phyloP scores from a whole-genome alignment of 1,140 invertebrate genomes.

The Tetramorium simillimum region DNA sequence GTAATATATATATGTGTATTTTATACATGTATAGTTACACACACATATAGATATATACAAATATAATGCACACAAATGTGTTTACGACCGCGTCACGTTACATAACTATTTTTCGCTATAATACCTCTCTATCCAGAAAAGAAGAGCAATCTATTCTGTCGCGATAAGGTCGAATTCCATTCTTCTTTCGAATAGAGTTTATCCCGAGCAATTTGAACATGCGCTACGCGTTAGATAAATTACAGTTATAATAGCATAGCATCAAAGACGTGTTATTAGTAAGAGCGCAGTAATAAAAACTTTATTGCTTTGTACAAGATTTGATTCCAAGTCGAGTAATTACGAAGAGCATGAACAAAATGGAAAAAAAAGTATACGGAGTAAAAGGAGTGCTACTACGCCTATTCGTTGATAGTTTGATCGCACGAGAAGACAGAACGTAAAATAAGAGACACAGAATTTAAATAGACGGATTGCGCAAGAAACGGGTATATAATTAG shows the following conservation, averaged over 20 bases:
- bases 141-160: neutral
- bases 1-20: neutral
- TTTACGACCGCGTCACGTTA: constrained; percentile 2
- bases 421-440: neutral
- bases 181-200: neutral
- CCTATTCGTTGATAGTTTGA: neutral
- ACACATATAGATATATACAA: no score
- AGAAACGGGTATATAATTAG: neutral
- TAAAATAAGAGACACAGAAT: neutral
- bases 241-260: neutral
- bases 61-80: neutral
- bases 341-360: neutral
- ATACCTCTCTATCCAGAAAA: neutral
- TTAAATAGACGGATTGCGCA: neutral
- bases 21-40: no score
- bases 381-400: no score
- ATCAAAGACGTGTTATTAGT: neutral
- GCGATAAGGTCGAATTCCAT: neutral
- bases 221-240: neutral
- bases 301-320: neutral
- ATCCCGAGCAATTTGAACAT: neutral
- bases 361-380: neutral
- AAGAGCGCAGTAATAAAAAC: neutral
- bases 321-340: neutral
- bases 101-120: neutral